Evolutionary conservation across 1,140 invertebrate species (phyloP), one percentile per base, ranked within the genome.

Genomic region (Berghia stephanieae): DNA sequence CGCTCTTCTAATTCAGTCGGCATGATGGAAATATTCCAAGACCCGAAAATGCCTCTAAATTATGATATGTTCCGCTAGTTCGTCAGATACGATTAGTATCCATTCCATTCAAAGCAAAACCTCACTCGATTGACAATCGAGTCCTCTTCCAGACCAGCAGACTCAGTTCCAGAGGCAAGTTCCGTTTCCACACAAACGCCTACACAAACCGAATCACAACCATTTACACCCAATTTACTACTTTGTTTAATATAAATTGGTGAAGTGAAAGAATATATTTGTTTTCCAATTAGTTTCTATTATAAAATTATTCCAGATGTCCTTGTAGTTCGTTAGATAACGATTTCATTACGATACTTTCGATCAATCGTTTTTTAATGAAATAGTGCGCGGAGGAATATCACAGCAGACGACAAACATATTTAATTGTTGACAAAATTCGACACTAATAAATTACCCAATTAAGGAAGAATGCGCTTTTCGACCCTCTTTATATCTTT

Each of bases 1-100:
- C 94, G 94, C 83, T 91, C 92, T 40, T 91, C 89, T 81, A 89
- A 87, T 78, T 91, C 91, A 91, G 86, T 60, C 18, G 75, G 60
- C 74, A 76, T 76, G 44, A 49, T 76, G 40, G 49, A n/a, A n/a
- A n/a, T n/a, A n/a, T n/a, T n/a, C n/a, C n/a, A n/a, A n/a, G n/a
- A n/a, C n/a, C n/a, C n/a, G n/a, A n/a, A n/a, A n/a, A n/a, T n/a
- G n/a, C n/a, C n/a, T 52, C 13, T 4, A 40, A 38, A 46, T 46
- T 10, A 57, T 38, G 44, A 10, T 43, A 75, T 24, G 38, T 8
- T 38, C 3, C 8, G 70, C 40, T 27, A 60, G 24, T 42, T n/a
- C 21, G 52, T 63, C 52, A 31, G 36, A 44, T 34, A 73, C n/a
- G 42, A 16, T 75, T 55, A 21, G 3, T 31, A 3, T n/a, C 52